Base-by-base conservation (phyloP, 2,113 vertebrate species). In the Dasyornis broadbenti region DNA sequence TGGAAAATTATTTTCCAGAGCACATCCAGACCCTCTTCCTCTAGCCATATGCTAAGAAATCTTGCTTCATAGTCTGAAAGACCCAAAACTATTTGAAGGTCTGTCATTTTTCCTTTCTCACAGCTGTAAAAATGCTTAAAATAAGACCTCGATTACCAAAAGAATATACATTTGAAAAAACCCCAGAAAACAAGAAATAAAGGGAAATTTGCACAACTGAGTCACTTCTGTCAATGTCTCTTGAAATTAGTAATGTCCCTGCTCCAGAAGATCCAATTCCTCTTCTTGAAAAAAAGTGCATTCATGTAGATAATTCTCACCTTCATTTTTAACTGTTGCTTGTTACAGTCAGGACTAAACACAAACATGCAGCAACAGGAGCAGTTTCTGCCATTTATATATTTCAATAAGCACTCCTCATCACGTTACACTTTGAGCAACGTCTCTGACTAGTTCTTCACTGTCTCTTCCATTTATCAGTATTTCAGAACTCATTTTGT, bases 1-100 rank as follows among this genome's bases (percentile, higher is more conserved):
- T 87, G 82, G 63, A 95, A 97, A 94, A 95, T 87, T 76, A 87
- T 94, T 92, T 95, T 95, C 81, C 93, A 87, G 86, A 92, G 40
- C 84, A 82, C 87, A 95, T 68, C 45, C 92, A 95, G 79, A 86
- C 59, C 71, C 71, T 95, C 59, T 95, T 90, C 82, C 78, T 90
- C 81, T 87, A 87, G 45, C 89, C 93, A 95, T 94, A 94, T 94
- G 86, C 57, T 94, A 82, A 95, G 72, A 82, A 95, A 76, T 81
- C 77, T 82, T 0, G 2, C 83, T 89, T 95, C 83, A 42, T 76
- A 86, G 18, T 94, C 66, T 90, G 85, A 96, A 94, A 88, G 82
- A 35, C 79, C 85, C 40, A 45, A 71, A 95, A 81, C 0, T 0
- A 72, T 79, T 89, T 87, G 94, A 89, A 95, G 33, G 81, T 89